Base-by-base conservation (phyloP, 1,140 invertebrate species). In the Rhynchophorus ferrugineus region DNA sequence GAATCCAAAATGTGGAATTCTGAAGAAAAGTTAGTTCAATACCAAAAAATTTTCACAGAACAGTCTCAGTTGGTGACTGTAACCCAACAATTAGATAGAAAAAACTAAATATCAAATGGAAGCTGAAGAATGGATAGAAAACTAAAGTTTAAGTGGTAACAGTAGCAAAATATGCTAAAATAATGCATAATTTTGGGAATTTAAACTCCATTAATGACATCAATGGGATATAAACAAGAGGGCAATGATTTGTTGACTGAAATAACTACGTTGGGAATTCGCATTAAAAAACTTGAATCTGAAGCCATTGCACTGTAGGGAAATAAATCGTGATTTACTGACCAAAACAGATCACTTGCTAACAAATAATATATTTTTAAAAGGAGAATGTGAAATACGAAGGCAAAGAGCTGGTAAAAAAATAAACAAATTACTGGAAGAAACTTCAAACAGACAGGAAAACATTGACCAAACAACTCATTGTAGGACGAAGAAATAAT, bases 371-470 rank as follows among this genome's bases (percentile, higher is more conserved):
- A 75, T 69, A 34, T 79, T 83, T 19, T 59, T 87, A n/a, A 79
- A 83, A 54, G 79, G 75, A 5, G 84, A 88, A 66, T 83, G 81
- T 37, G 81, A 79, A 6, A 79, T 82, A 58, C 89, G 85, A 85
- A 75, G 84, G 51, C 82, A 84, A 58, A 73, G 85, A 57, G 83
- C 91, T 1, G 89, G 91, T 65, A 79, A 83, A 29, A 73, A 96
- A 11, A 82, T 95, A n/a, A 92, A 97, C 91, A 0, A 92, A 96
- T 69, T 92, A 96, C 72, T 89, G 91, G 77, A 89, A 91, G 62
- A 81, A 85, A 44, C 70, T 95, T 5, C 84, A 90, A 73, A 82
- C 78, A 18, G 87, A 90, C 70, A 75, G 86, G 21, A 86, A 89
- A 68, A 83, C 79, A 63, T 69, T 89, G 3, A 81, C 81, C 22